Conservation (phyloP, 35 echinoderm and acorn worm species). For the Ophioderma brevispina region DNA sequence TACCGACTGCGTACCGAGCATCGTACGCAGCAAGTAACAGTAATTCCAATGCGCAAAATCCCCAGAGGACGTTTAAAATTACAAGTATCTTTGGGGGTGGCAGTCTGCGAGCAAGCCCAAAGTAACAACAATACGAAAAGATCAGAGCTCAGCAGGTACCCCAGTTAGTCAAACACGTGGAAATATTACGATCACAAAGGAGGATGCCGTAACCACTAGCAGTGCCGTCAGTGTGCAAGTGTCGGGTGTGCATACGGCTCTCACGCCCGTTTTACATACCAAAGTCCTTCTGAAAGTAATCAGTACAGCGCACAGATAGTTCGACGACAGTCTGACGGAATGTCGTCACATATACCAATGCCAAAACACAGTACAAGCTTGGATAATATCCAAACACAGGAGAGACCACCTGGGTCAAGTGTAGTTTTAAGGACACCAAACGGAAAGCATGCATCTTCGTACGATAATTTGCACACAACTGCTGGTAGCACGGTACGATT, state of each 20-base stretch:
- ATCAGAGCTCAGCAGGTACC: not conserved
- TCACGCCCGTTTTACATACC: not conserved
- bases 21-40: not conserved
- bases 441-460: not conserved
- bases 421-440: not conserved
- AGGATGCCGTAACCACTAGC: not conserved
- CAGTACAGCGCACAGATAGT: not conserved
- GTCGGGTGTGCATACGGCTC: too few relatives aligned
- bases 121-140: constrained; percentile 4
- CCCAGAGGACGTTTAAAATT: constrained; percentile 60
- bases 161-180: not conserved
- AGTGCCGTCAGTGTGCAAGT: not conserved
- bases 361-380: constrained; percentile 5
- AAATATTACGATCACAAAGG: not conserved
- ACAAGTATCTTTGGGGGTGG: constrained; percentile 63
- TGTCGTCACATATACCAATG: not conserved
- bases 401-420: not conserved
- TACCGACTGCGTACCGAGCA: not conserved
- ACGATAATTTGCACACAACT: not conserved
- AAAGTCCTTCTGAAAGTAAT: not conserved
- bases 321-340: not conserved
- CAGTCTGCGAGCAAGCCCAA: constrained; percentile 14
- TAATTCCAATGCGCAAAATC: constrained; percentile 16
- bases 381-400: not conserved
- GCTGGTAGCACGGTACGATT: not conserved